Percentiles rank a stretch among this genome's conserved stretches.
Evolutionary conservation across 2,113 vertebrate genomes (phyloP).

Genomic region (Nestor notabilis): DNA sequence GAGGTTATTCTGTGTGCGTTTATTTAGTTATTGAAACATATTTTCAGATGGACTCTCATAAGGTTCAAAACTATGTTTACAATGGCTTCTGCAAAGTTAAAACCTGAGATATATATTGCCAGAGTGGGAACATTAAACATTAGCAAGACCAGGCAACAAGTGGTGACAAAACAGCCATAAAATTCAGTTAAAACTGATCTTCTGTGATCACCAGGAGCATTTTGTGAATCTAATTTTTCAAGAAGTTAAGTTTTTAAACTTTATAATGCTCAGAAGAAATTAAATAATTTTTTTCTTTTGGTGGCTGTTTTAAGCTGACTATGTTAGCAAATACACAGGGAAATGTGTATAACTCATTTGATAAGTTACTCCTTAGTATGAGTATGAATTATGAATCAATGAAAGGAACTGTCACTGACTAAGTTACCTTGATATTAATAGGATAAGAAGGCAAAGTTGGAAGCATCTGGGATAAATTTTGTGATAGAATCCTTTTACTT

Average conservation of each 20-base stretch:
- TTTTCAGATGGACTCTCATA: background rate
- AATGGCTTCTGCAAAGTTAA: background rate
- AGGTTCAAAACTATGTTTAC: background rate
- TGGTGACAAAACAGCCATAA: background rate
- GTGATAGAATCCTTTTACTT: background rate
- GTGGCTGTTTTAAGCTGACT: background rate
- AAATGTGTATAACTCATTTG: slow-evolving; percentile 19
- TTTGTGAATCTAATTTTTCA: slow-evolving; percentile 14
- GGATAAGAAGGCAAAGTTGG: background rate
- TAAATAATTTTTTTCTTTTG: slow-evolving; percentile 7
- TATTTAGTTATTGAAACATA: slow-evolving; percentile 16
- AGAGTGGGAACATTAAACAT: background rate
- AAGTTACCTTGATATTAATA: slow-evolving; percentile 43
- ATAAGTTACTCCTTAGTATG: background rate
- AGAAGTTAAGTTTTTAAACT: background rate
- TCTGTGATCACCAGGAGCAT: background rate
- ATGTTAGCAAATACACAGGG: slow-evolving; percentile 17
- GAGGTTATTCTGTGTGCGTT: background rate
- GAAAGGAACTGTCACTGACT: slow-evolving; percentile 8
- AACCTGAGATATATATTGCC: background rate
- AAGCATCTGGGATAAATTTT: background rate
- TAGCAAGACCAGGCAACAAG: background rate
- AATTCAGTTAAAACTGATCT: background rate
- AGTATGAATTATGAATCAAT: slow-evolving; percentile 43
- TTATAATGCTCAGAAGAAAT: background rate